Percentiles rank a stretch among this genome's conserved stretches.
Evolutionary conservation across 2,888 invertebrate species (phyloP).

Genomic region (Epinotia brunnichana): DNA sequence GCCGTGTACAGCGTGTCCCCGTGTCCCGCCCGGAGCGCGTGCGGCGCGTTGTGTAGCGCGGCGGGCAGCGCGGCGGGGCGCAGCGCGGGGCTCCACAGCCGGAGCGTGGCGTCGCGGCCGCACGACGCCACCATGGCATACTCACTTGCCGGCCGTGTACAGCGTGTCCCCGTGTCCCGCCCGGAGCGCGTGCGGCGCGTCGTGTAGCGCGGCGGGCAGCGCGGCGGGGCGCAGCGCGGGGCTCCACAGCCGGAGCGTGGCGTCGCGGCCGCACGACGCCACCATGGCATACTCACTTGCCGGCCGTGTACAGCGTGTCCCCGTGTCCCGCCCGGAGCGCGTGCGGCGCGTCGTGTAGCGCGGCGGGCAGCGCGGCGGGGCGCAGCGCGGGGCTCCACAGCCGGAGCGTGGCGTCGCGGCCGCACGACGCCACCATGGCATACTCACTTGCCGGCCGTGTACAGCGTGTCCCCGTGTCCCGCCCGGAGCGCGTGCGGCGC

Average conservation of each 20-base stretch:
- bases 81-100: conserved; percentile 89
- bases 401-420: conserved; percentile 90
- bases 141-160: conserved; percentile 91
- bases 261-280: conserved; percentile 90
- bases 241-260: conserved; percentile 90
- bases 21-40: conserved; percentile 85
- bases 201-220: conserved; percentile 73
- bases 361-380: conserved; percentile 65
- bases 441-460: conserved; percentile 92
- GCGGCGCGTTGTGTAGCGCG: conserved; percentile 83
- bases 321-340: conserved; percentile 84
- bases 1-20: conserved; percentile 87
- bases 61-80: conserved; percentile 77
- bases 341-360: conserved; percentile 85
- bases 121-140: conserved; percentile 87
- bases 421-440: conserved; percentile 87
- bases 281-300: conserved; percentile 85
- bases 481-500: conserved; percentile 88
- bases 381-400: conserved; percentile 90
- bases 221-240: conserved; percentile 84
- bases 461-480: conserved; percentile 69
- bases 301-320: conserved; percentile 88
- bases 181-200: conserved; percentile 88
- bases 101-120: conserved; percentile 90
- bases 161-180: conserved; percentile 68